Evolutionary conservation across 2,888 invertebrate species (phyloP), one percentile per base, ranked within the genome.

Genomic region (Cosmia pyralina): DNA sequence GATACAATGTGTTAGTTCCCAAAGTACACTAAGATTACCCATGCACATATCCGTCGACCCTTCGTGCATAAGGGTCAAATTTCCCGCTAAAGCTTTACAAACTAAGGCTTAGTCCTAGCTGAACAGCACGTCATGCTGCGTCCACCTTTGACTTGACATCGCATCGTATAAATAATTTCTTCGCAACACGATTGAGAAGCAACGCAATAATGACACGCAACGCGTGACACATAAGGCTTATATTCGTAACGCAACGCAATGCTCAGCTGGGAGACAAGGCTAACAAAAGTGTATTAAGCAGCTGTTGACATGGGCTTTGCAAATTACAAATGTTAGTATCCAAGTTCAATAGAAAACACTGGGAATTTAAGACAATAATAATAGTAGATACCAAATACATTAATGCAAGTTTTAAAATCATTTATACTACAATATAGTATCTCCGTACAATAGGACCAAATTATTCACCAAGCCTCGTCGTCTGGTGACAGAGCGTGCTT

Each of bases 1-100:
- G 5, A 41, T 69, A 75, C 68, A 84, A 71, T 55, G 65, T 44
- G 70, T 81, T 19, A 80, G 75, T 70, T 84, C 76, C 70, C 22
- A n/a, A 64, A 44, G 68, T 58, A 81, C 84, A 44, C 69, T 69
- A 63, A 67, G 60, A 67, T 70, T 19, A 79, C 60, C 41, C 62
- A 83, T 41, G 69, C 55, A 58, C 22, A 44, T 59, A 72, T 57
- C 48, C 59, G 53, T 67, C 59, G 65, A 72, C 48, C 48, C 59
- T 57, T 64, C 59, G 65, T 66, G 68, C 28, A 64, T 59, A 81
- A 81, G 81, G 68, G 83, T 60, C 60, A 70, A 38, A 67, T 67
- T 57, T 67, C 28, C 46, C 50, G 63, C 55, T 28, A 63, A 62
- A 66, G 80, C 44, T 63, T 67, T 55, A 53, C 15, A 19, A 60